Evolutionary conservation across 2,113 vertebrate genomes (phyloP).

Genomic region (Ciconia boyciana): DNA sequence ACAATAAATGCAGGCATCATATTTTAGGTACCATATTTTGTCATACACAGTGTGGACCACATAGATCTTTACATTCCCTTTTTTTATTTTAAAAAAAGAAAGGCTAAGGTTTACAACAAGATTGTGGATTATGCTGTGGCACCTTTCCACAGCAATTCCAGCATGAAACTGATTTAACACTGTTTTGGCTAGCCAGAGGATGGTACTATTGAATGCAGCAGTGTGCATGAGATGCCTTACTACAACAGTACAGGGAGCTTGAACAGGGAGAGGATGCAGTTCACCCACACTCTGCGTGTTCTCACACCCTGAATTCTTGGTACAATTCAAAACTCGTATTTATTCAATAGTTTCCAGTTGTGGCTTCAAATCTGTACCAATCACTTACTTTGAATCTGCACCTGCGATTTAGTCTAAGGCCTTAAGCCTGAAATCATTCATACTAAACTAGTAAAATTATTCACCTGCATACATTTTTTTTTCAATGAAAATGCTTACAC

Average conservation of each 20-base stretch:
- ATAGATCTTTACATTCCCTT: background rate
- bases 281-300: background rate
- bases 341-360: background rate
- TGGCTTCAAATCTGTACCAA: background rate
- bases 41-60: background rate
- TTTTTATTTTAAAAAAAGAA: background rate
- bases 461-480: background rate
- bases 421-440: background rate
- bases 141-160: background rate
- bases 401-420: background rate
- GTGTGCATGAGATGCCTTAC: background rate
- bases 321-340: background rate
- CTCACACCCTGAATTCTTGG: background rate
- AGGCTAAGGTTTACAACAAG: accelerated
- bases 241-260: background rate
- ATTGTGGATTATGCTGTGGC: background rate
- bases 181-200: background rate
- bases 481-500: background rate
- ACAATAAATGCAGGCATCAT: background rate
- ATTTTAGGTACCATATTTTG: background rate
- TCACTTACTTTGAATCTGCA: background rate
- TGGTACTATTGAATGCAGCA: background rate
- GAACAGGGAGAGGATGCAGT: background rate
- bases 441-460: background rate
- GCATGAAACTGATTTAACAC: background rate